Conservation (phyloP, 2,113 vertebrate species). For the Miniopterus natalensis region DNA sequence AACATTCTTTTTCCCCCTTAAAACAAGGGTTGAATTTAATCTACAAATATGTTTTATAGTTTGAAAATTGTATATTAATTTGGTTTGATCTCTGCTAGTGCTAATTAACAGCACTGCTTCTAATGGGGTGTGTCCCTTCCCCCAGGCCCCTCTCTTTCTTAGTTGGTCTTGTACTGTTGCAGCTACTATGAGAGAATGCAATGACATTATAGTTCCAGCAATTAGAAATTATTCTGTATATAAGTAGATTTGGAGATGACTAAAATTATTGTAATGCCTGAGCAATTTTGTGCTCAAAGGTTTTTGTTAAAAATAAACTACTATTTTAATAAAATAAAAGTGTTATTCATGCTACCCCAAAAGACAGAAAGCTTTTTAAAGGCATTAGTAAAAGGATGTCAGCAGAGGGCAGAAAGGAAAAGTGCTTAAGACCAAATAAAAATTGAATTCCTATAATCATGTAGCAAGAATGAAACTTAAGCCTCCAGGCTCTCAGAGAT, state of each 20-base stretch:
- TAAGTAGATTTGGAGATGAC: not conserved
- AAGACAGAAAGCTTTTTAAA: constrained; percentile 13
- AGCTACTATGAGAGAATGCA: not conserved
- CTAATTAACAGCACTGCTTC: constrained; percentile 72
- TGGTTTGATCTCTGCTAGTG: constrained; percentile 67
- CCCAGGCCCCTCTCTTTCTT: not conserved
- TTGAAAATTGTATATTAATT: constrained; percentile 83
- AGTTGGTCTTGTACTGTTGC: not conserved
- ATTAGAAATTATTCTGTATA: not conserved
- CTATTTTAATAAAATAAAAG: constrained; percentile 60
- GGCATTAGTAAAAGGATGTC: not conserved
- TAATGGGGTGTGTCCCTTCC: not conserved
- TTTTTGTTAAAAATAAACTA: constrained; percentile 66
- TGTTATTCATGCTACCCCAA: not conserved
- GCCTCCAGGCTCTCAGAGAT: not conserved
- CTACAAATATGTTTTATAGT: constrained; percentile 76
- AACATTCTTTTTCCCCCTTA: constrained; percentile 73
- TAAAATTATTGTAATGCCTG: not conserved
- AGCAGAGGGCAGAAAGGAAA: constrained; percentile 39
- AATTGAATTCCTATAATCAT: constrained; percentile 68
- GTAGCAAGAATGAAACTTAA: constrained; percentile 37
- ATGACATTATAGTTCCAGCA: not conserved
- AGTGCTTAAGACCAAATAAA: constrained; percentile 67
- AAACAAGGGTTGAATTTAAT: constrained; percentile 77
- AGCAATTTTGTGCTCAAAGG: not conserved